Evolutionary conservation across 2,797 vertebrate species (phyloP).

Genomic region (Amphiprion clarkii): DNA sequence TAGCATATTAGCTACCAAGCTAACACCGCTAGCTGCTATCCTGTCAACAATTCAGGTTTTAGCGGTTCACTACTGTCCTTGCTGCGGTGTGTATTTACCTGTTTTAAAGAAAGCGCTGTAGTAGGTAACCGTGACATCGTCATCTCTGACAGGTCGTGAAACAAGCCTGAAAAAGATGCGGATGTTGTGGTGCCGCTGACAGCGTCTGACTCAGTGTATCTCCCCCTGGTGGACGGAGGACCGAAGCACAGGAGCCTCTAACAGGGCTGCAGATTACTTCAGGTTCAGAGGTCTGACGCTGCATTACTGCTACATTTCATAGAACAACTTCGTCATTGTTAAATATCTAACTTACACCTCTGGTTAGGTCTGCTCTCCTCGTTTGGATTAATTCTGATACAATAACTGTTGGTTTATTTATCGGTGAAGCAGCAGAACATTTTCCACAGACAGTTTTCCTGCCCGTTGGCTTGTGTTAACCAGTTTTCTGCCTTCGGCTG

Average conservation of each 20-base stretch:
- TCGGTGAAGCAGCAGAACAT: no score
- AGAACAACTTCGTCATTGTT: no score
- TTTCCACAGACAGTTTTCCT: no score
- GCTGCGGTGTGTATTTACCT: conserved; percentile 76
- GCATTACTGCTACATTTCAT: no score
- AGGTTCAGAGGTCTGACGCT: no score
- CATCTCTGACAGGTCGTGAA: conserved; percentile 67
- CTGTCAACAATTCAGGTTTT: background rate
- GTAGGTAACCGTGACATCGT: conserved; percentile 76
- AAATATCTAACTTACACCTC: no score
- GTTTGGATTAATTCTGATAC: no score
- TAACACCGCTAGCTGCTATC: background rate
- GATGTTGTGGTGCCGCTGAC: conserved; percentile 18
- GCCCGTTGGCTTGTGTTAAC: no score
- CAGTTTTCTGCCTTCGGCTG: no score
- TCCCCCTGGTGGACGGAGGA: conserved; percentile 43
- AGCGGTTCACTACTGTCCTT: background rate
- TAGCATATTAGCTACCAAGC: background rate
- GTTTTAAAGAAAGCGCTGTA: conserved; percentile 80
- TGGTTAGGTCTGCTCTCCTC: no score
- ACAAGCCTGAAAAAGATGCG: background rate
- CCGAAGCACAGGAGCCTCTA: background rate
- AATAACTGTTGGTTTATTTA: no score
- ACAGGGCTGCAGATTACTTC: no score
- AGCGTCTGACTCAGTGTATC: background rate